Base-by-base conservation (phyloP, 2,113 vertebrate species). In the Helogale parvula region DNA sequence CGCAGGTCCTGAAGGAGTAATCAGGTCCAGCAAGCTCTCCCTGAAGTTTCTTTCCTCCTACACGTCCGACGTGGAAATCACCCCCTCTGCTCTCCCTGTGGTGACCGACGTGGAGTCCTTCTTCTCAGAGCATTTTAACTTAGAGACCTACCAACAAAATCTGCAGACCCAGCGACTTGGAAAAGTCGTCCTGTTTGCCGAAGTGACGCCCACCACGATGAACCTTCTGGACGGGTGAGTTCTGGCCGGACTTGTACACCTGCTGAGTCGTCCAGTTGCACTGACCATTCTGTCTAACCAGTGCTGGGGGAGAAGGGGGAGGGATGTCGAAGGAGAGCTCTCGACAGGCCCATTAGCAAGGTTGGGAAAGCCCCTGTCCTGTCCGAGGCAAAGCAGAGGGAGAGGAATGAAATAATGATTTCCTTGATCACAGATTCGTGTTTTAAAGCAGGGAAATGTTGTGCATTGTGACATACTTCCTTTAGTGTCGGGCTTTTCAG, bases 221-320 rank as follows among this genome's bases (percentile, higher is more conserved):
- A 98, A 98, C 91, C 99, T 99, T n/a, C 98, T 99, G 79, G 99
- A 99, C 0, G 99, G 99, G 99, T 99, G 98, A 99, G 98, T 57
- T 29, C 50, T 60, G 17, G 16, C 54, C 0, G 17, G 63, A 21
- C 45, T 29, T 2, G 3, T 29, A 38, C 0, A 14, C 21, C 38
- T 1, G n/a, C n/a, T 79, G 38, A 29, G 31, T 54, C 60, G 41
- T 25, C 47, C 17, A 7, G 33, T 41, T 45, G 3, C 14, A 8
- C 11, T n/a, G 33, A 41, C 35, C 17, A 15, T 52, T 38, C 35
- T 71, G 35, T 76, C 50, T 21, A 4, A 27, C 10, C 41, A n/a
- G 10, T 0, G 29, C 35, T 13, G 4, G 45, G 29, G 54, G 33
- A n/a, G 66, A 7, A 9, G 71, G 33, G 27, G 5, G 2, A 3